Base-by-base conservation (phyloP, 2,113 vertebrate species). In the Orientallactaga bullata region DNA sequence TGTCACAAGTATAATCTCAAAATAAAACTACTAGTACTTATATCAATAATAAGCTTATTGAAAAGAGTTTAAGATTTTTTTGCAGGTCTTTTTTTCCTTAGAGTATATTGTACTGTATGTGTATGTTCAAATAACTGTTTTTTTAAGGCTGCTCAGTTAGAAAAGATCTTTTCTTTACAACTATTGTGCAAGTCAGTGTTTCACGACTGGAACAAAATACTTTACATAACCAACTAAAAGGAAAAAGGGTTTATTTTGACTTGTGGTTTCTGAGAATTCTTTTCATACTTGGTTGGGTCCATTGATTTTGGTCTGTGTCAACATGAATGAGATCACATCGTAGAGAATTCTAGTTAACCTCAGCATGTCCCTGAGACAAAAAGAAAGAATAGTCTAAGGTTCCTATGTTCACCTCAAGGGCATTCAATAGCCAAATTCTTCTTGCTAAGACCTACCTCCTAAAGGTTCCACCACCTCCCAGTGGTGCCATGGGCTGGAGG, bases 11-110 rank as follows among this genome's bases (percentile, higher is more conserved):
- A 83, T 9, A 72, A 28, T 78, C 35, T 76, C 35, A 93, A 93
- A 90, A 82, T 88, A 80, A 93, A 95, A 73, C 1, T 69, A 10
- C 23, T 28, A 74, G n/a, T 61, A 82, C 63, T 80, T 84, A 37
- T 26, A 65, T 47, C 37, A 87, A 42, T 16, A 66, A 72, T 37
- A 51, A n/a, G 6, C 13, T 76, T 77, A 66, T 16, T 76, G 55
- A 66, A 93, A 87, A 89, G 18, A 69, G 23, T 16, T 18, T 77
- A 35, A 51, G n/a, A 39, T 2, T 71, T 28, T 68, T 73, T 24
- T 65, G 23, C 11, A 82, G 8, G 78, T 79, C 23, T 60, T 90
- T 74, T 60, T 58, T 69, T 26, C 42, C 16, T 37, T 76, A 77
- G 3, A 4, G 5, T 85, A 58, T 26, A 88, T 47, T 7, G 42